Evolutionary conservation across 1,140 invertebrate species (phyloP), one percentile per base, ranked within the genome.

Genomic region (Drosophila paulistorum): DNA sequence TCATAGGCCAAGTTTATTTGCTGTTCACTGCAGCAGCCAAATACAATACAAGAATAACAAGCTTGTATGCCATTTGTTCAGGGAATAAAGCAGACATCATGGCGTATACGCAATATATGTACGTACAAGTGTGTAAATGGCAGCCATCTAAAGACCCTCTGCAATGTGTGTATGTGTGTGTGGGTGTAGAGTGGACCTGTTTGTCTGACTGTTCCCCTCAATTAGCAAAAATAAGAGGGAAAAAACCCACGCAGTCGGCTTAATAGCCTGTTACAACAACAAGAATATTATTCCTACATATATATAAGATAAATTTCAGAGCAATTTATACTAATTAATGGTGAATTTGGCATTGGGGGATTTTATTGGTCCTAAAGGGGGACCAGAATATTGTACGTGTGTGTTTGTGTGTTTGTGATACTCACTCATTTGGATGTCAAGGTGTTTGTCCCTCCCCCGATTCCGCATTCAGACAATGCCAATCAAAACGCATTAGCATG

Each of bases 281-380:
- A 26, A 30, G 30, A 58, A 60, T 33, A 39, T 42, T 37, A 39
- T 14, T 68, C 60, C 58, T 37, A 75, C 41, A 62, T 55, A 69
- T 3, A 51, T 11, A 51, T 20, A 7, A 51, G 45, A 51, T 65
- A 61, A 65, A 82, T 86, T 86, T 77, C 71, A 72, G 79, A 77
- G 68, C 76, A 82, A 82, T 86, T 87, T 82, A 72, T 83, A 74
- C 83, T 77, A 87, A 86, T 86, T 86, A 87, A 87, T 69, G 68
- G 67, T 58, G 61, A 82, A 71, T 74, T 82, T 71, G 68, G 33
- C 51, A 59, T 59, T 26, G 45, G 45, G 60, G 26, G 45, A 58
- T 59, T 61, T 7, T 11, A 39, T 7, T 4, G 37, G 42, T 20
- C 17, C 6, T 23, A 51, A 51, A 23, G 20, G 35, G 20, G 35